Percentiles rank a stretch among this genome's conserved stretches.
These are phyloP conservation scores for Mesembrinibis cayennensis DNA, from an alignment of 2,113 vertebrate genomes.

Conservation along the genomic window DNA sequence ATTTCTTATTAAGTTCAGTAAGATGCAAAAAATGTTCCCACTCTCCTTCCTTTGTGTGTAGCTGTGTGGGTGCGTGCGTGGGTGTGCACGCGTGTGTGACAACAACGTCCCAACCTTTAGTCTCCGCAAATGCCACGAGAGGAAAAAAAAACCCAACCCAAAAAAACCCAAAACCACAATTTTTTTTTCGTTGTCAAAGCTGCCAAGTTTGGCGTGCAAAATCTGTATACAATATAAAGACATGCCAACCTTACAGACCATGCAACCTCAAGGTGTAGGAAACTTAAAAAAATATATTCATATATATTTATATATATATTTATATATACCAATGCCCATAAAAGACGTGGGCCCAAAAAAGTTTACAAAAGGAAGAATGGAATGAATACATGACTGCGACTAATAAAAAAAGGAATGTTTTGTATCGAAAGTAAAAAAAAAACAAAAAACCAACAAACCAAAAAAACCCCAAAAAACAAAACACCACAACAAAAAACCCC, in stretches of 20 bases:
- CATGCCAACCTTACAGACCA: conserved; percentile 86
- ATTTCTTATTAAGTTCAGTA: conserved; percentile 73
- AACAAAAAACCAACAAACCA: neutral
- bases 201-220: conserved; percentile 78
- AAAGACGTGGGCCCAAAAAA: conserved; percentile 74
- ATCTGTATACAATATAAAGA: conserved; percentile 77
- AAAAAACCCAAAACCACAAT: neutral
- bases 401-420: conserved; percentile 78
- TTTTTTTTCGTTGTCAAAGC: conserved; percentile 58
- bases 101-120: conserved; percentile 52
- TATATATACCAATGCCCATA: conserved; percentile 80
- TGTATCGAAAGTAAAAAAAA: conserved; percentile 14
- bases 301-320: conserved; percentile 80
- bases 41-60: conserved; percentile 54
- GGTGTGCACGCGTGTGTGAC: conserved; percentile 5
- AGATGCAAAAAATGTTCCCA: conserved; percentile 66
- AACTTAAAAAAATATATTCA: conserved; percentile 82
- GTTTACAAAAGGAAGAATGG: conserved; percentile 80
- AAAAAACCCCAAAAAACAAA: neutral
- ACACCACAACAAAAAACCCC: neutral
- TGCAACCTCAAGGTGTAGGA: conserved; percentile 84
- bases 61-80: neutral
- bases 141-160: neutral
- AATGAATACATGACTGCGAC: conserved; percentile 74
- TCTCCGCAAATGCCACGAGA: conserved; percentile 60